These are phyloP conservation scores for Diplodus sargus DNA, from an alignment of 2,797 vertebrate genomes.

Conservation along the genomic window DNA sequence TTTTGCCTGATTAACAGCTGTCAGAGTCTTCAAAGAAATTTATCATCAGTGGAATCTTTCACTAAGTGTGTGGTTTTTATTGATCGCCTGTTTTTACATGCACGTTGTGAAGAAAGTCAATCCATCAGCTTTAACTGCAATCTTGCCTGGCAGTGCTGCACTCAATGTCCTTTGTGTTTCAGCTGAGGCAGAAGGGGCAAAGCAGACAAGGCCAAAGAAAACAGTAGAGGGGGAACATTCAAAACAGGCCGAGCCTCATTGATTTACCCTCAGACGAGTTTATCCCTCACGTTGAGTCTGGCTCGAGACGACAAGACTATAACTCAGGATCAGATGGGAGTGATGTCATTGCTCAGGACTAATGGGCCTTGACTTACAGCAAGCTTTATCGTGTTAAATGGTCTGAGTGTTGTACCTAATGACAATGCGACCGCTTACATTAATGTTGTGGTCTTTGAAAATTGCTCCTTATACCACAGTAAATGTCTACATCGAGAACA, in stretches of 20 bases:
- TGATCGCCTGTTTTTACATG: conserved; percentile 13
- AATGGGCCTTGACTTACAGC: conserved; percentile 65
- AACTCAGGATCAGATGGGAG: conserved; percentile 54
- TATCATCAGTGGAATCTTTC: not conserved
- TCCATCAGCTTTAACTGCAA: conserved; percentile 33
- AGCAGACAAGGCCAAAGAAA: conserved; percentile 42
- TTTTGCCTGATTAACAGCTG: conserved; percentile 9
- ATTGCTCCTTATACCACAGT: not conserved
- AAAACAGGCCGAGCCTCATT: conserved; percentile 40
- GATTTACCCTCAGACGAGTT: conserved; percentile 63
- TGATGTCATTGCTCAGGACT: conserved; percentile 69
- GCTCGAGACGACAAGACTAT: conserved; percentile 48
- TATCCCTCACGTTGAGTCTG: conserved; percentile 49
- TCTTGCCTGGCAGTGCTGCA: conserved; percentile 3
- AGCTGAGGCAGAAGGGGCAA: conserved; percentile 38
- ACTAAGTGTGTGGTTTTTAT: conserved; percentile 6
- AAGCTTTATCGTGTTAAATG: conserved; percentile 66
- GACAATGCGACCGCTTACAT: conserved; percentile 32
- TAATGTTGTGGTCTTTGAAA: conserved; percentile 43
- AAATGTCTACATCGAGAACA: conserved; percentile 19
- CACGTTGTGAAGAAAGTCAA: not conserved
- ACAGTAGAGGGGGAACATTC: conserved; percentile 21
- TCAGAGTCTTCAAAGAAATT: not conserved
- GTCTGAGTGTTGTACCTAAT: conserved; percentile 60
- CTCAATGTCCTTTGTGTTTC: conserved; percentile 36